Base-by-base conservation (phyloP, 2,888 invertebrate species). In the Piscicola geometra region DNA sequence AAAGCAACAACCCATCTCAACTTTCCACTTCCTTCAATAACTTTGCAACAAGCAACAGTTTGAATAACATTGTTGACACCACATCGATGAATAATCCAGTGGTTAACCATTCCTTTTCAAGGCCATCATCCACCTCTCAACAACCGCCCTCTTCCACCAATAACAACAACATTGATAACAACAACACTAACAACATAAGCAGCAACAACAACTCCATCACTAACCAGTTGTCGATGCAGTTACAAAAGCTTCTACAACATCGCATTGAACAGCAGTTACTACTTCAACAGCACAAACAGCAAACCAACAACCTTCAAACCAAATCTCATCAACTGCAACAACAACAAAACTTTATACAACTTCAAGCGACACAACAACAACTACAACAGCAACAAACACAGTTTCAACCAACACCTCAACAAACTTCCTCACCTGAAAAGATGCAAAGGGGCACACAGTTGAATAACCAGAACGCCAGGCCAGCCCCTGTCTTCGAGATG, bases 401-500 rank as follows among this genome's bases (percentile, higher is more conserved):
- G 30, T 18, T 21, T 18, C 50, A 71, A 21, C 69, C 15, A 41
- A 15, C n/a, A n/a, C n/a, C n/a, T n/a, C 41, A 41, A 41, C 41
- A 41, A 41, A 5, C 9, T 9, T 5, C 41, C 5, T 9, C 9
- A 41, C 15, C 41, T 41, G 41, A 41, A 5, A 41, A 41, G 15
- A 41, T 9, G 9, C 41, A 41, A 41, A 41, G 5, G 5, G 5
- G 5, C 9, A n/a, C n/a, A n/a, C 41, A 41, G 15, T 15, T 41
- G 9, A 41, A 41, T 15, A 41, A 41, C 41, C 15, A 5, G 30
- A 64, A 25, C 41, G 32, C 52, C 33, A 75, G 64, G 21, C 71
- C 69, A 64, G 75, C 71, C 25, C 64, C 77, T 0, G 69, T 77
- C 32, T 25, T 75, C 32, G 77, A 77, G 35, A 77, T 77, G 77